These are phyloP conservation scores for Aethina tumida DNA, from an alignment of 1,140 invertebrate species.

Conservation along the genomic window DNA sequence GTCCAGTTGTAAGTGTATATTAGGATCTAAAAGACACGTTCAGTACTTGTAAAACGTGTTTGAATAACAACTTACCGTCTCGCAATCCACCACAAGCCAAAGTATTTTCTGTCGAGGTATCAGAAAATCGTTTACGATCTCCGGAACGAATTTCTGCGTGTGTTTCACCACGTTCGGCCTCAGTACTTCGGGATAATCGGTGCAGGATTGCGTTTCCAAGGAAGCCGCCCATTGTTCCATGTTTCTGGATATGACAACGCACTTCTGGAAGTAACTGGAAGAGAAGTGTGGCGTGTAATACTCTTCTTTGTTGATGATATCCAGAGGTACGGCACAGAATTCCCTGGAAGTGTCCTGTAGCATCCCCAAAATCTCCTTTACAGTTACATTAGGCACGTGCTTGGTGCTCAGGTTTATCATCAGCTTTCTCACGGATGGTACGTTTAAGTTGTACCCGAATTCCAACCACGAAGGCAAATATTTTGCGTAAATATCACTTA, in stretches of 20 bases:
- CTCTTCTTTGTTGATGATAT: conserved; percentile 26
- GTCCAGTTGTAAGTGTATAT: conserved; percentile 70
- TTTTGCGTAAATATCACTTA: conserved; percentile 43
- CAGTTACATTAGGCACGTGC: conserved; percentile 40
- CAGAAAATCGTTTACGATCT: conserved; percentile 36
- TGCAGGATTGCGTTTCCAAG: conserved; percentile 21
- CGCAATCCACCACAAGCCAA: conserved; percentile 46
- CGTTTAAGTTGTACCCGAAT: conserved; percentile 45
- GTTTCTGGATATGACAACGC: conserved; percentile 52
- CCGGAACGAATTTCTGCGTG: conserved; percentile 49
- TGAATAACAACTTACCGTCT: conserved; percentile 41
- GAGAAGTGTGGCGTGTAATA: conserved; percentile 42
- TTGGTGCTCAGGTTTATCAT: conserved; percentile 39
- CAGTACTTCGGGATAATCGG: conserved; percentile 33
- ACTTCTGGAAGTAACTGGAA: conserved; percentile 36
- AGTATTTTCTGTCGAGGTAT: conserved; percentile 60
- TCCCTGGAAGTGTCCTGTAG: conserved; percentile 38
- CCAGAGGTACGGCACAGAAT: conserved; percentile 29
- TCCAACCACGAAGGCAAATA: conserved; percentile 48
- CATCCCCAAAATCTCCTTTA: conserved; percentile 46
- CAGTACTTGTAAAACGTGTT: conserved; percentile 7
- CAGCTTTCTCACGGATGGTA: conserved; percentile 45
- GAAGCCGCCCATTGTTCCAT: conserved; percentile 51
- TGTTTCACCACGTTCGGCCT: conserved; percentile 42
- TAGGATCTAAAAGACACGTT: conserved; percentile 45